Evolutionary conservation across 1,140 invertebrate species (phyloP).

Genomic region (Drosophila repleta): DNA sequence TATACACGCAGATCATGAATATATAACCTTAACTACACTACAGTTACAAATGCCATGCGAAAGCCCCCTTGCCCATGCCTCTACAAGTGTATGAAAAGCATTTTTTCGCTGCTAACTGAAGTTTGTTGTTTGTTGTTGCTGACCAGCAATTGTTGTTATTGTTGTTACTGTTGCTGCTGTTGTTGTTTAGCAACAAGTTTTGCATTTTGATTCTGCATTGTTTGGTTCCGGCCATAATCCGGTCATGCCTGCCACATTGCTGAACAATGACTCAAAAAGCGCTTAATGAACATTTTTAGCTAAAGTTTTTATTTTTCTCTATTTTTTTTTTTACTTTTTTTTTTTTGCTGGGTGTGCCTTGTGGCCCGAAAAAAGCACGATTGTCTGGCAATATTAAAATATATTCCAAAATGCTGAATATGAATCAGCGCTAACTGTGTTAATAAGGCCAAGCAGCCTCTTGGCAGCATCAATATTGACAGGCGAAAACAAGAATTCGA

Average conservation of each 20-base stretch:
- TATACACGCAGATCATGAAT: too few relatives aligned
- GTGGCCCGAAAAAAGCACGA: slow-evolving; percentile 22
- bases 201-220: slow-evolving; percentile 67
- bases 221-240: slow-evolving; percentile 32
- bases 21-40: too few relatives aligned
- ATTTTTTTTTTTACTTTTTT: neutral
- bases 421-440: slow-evolving; percentile 79
- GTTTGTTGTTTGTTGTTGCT: slow-evolving; percentile 6
- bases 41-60: neutral
- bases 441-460: slow-evolving; percentile 83
- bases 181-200: slow-evolving; percentile 72
- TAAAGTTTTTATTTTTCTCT: neutral
- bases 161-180: slow-evolving; percentile 16
- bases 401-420: slow-evolving; percentile 63
- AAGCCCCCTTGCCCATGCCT: neutral
- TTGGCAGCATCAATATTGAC: slow-evolving; percentile 16
- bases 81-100: slow-evolving; percentile 26
- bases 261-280: slow-evolving; percentile 61
- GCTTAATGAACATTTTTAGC: slow-evolving; percentile 38
- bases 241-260: slow-evolving; percentile 56
- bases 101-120: slow-evolving; percentile 60
- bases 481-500: slow-evolving; percentile 22
- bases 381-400: slow-evolving; percentile 49
- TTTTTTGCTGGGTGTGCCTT: slow-evolving; percentile 39
- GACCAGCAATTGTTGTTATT: slow-evolving; percentile 33